phyloP scores from a whole-genome alignment of 2,113 vertebrate genomes.

The Tachuris rubrigastra region DNA sequence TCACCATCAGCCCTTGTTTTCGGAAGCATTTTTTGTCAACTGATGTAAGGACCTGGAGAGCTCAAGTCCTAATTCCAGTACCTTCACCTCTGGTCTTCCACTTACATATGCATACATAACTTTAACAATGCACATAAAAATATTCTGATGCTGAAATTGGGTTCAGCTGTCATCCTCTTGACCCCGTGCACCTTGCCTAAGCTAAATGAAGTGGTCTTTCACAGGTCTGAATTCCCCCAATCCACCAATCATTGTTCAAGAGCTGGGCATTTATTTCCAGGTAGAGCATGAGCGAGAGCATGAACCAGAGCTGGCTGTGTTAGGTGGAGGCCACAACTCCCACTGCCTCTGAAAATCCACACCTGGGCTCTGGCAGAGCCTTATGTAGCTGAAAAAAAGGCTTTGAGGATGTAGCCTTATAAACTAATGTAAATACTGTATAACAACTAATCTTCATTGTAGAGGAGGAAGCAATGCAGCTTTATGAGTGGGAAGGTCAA shows the following conservation, averaged over 20 bases:
- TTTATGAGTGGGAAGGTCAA: slow-evolving; percentile 58
- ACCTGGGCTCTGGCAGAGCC: slow-evolving; percentile 8
- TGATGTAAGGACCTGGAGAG: neutral
- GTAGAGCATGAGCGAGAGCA: rapidly evolving
- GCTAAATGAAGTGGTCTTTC: neutral
- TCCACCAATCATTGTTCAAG: rapidly evolving
- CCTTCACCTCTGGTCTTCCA: neutral
- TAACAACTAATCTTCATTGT: slow-evolving; percentile 25
- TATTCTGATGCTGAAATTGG: neutral
- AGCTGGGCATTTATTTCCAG: neutral
- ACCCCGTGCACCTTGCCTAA: rapidly evolving
- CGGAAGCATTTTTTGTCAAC: neutral
- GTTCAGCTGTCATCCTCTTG: neutral
- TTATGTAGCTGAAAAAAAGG: neutral
- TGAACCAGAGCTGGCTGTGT: neutral
- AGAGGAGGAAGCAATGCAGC: slow-evolving; percentile 44
- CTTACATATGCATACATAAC: neutral
- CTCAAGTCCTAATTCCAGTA: neutral
- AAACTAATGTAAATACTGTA: slow-evolving; percentile 47
- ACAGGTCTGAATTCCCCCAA: neutral
- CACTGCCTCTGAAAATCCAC: neutral
- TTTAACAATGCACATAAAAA: neutral
- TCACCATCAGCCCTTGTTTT: neutral
- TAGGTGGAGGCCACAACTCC: neutral
- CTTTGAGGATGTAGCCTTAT: slow-evolving; percentile 44